A percentile compares a stretch with the other conserved stretches of the same genome.
phyloP scores from a whole-genome alignment of 2,113 vertebrate genomes.

The Entomyzon cyanotis region DNA sequence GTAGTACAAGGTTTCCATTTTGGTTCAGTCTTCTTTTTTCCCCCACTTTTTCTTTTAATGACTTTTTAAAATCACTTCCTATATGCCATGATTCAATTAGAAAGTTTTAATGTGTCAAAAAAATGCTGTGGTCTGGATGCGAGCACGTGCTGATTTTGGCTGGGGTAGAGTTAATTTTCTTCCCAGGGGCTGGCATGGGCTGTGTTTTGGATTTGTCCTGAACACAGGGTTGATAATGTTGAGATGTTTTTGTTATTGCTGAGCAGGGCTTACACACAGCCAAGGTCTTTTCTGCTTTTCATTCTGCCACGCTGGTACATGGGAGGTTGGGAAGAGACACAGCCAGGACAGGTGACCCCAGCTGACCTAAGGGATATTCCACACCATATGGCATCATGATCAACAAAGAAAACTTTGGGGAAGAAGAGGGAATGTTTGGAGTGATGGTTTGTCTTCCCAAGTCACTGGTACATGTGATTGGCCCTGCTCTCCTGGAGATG shows the following conservation, averaged over 20 bases:
- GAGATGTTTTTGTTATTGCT: background rate
- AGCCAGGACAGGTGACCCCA: background rate
- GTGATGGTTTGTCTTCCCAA: background rate
- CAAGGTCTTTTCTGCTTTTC: background rate
- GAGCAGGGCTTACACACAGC: background rate
- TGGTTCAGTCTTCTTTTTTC: background rate
- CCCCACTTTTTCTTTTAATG: background rate
- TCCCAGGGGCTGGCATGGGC: background rate
- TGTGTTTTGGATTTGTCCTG: background rate
- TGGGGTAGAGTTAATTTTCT: background rate
- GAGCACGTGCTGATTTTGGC: background rate
- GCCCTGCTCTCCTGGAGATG: background rate
- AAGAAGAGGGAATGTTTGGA: background rate
- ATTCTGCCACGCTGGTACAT: fast-evolving
- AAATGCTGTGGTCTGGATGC: background rate
- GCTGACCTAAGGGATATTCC: background rate
- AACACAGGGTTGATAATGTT: background rate
- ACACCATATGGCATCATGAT: background rate
- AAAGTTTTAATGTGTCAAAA: background rate
- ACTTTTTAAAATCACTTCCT: background rate
- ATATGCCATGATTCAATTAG: background rate
- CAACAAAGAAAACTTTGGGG: background rate
- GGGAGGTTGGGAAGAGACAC: background rate
- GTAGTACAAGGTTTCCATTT: background rate
- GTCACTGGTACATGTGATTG: fast-evolving